Evolutionary conservation across 1,140 invertebrate species (phyloP), one percentile per base, ranked within the genome.

Genomic region (Drosophila carrolli): DNA sequence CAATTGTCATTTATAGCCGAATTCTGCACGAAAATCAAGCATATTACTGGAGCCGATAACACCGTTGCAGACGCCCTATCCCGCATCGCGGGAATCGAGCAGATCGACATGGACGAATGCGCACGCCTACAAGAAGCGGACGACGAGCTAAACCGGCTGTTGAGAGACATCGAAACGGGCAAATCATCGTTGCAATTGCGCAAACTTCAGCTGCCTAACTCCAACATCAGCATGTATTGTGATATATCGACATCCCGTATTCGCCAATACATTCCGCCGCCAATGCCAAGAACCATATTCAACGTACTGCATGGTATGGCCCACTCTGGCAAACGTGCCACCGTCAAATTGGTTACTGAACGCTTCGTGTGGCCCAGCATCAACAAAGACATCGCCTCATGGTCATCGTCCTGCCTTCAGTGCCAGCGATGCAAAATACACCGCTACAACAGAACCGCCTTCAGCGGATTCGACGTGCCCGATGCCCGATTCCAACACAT

Each of bases 141-240:
- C 23, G 23, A 5, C 13, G 13, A 50, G 13, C 46, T 27, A 11
- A 46, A 23, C 44, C 44, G 2, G 16, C 9, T 46, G 7, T 23
- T 13, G 44, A 11, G 44, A 46, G 10, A 23, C 10, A 19, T 13
- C 3, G 46, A 48, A 4, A 14, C 23, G 3, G 47, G 23, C 23
- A 50, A 29, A 29, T 47, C 19, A 29, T 48, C 23, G 7, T 48
- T 50, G 13, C 13, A 50, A 50, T 29, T 50, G 47, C 47, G 47
- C 9, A 50, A 29, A 50, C 23, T 29, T 29, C 23, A 50, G 7
- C 47, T 50, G 23, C 47, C 23, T 7, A 29, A 29, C 13, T 50
- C 13, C 23, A 29, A 9, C 19, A 47, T 47, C 19, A 47, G 11
- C 23, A 3, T 50, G 7, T 9, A 14, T 9, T 32, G 13, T 9